phyloP scores from a whole-genome alignment of 2,888 invertebrate species.

The Marasmarcha lunaedactyla region DNA sequence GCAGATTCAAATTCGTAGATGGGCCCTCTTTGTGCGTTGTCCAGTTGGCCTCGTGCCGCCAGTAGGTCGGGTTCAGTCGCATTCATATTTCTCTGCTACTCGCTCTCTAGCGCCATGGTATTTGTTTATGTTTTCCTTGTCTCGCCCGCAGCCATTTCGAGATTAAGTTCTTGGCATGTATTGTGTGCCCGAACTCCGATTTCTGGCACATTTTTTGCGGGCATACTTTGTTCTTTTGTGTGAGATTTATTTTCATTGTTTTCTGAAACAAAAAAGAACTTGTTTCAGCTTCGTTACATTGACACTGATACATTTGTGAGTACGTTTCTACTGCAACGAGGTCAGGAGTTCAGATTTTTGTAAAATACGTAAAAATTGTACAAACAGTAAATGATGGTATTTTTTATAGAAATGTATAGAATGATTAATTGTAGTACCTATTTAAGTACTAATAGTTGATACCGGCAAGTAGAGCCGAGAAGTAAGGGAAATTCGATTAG shows the following conservation, averaged over 20 bases:
- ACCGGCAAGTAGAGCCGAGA: no score
- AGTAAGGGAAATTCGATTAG: no score
- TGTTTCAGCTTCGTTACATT: slow-evolving; percentile 2
- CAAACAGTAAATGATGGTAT: no score
- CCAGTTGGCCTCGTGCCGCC: slow-evolving; percentile 57
- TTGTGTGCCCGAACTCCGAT: slow-evolving; percentile 47
- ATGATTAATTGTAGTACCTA: no score
- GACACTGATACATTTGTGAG: slow-evolving; percentile 8
- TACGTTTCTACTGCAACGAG: no score
- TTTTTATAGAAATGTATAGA: no score
- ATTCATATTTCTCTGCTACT: slow-evolving; percentile 61
- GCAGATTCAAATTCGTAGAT: slow-evolving; percentile 36
- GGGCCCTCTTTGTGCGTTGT: slow-evolving; percentile 39
- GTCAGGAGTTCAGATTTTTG: no score
- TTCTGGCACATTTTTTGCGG: slow-evolving; percentile 49
- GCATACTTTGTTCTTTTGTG: slow-evolving; percentile 36
- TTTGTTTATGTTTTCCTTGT: slow-evolving; percentile 60
- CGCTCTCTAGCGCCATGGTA: slow-evolving; percentile 54
- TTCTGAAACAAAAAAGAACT: slow-evolving; percentile 41
- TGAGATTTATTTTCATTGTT: slow-evolving; percentile 23
- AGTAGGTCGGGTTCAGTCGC: slow-evolving; percentile 43
- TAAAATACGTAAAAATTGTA: no score
- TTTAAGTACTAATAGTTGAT: no score
- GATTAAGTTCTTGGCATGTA: slow-evolving; percentile 63
- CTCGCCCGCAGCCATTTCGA: slow-evolving; percentile 61